A percentile compares a stretch with the other conserved stretches of the same genome.
Evolutionary conservation across 2,888 invertebrate species (phyloP).

Genomic region (Ochropleura leucogaster): DNA sequence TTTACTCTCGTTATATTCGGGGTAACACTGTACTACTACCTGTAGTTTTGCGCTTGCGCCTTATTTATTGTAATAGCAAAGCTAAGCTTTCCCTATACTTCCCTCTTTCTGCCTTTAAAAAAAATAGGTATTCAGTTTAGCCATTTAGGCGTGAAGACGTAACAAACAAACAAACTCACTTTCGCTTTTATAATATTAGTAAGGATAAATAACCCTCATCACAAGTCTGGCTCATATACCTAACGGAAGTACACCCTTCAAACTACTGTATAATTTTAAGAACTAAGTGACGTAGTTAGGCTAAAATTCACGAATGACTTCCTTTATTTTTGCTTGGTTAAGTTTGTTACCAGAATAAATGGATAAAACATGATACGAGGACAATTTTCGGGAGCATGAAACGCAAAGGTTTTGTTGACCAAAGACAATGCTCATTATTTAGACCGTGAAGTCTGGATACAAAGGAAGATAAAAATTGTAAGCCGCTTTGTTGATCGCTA

Average conservation of each 20-base stretch:
- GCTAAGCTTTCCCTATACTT: too few species aligned
- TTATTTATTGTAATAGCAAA: too few species aligned
- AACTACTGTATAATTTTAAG: background rate
- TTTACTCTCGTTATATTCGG: too few species aligned
- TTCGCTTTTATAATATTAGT: too few species aligned
- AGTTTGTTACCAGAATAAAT: background rate
- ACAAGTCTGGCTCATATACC: background rate
- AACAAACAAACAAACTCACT: too few species aligned
- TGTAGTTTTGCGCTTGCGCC: too few species aligned
- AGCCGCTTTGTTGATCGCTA: conserved; percentile 33
- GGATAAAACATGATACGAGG: conserved; percentile 17
- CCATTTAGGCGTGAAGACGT: too few species aligned
- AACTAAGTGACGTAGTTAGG: background rate
- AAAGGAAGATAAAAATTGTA: conserved; percentile 41
- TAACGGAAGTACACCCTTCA: background rate
- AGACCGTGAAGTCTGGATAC: conserved; percentile 56
- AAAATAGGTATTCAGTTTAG: too few species aligned
- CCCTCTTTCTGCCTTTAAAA: too few species aligned
- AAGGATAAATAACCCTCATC: background rate
- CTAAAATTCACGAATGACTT: background rate
- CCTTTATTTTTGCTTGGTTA: background rate
- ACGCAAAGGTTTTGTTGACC: conserved; percentile 24
- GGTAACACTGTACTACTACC: too few species aligned
- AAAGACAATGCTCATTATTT: conserved; percentile 54
- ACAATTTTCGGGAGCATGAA: conserved; percentile 29